Evolutionary conservation across 2,888 invertebrate species (phyloP), one percentile per base, ranked within the genome.

Genomic region (Drosophila ezoana): DNA sequence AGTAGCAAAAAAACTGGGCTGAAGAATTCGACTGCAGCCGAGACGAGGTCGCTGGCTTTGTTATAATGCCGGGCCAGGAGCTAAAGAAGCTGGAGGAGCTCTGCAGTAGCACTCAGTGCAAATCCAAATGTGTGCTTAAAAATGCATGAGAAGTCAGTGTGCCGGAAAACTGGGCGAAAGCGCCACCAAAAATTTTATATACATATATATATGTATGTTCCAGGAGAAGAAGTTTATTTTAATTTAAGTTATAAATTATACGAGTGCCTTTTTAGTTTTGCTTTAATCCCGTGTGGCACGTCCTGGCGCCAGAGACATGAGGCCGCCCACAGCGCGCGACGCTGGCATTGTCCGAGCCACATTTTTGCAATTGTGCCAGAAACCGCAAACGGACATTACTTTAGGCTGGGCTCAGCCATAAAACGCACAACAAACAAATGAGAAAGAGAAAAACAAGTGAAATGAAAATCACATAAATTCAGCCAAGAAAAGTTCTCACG

Each of bases 401-500:
- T 62, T 51, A 23, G 49, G 13, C 52, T 45, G 35, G 41, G 33
- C 33, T 48, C 23, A 18, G 28, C 45, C 48, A 60, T 38, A 45
- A 28, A 45, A 33, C 2, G 33, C 28, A 38, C 41, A 53, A 67
- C 18, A 67, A 72, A 53, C 47, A 49, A 52, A 53, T 41, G 41
- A 44, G 67, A 56, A 44, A 16, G 56, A 18, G 35, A 71, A 52
- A 44, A n/a, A 51, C 32, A 38, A 52, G n/a, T 38, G 28, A 56
- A 53, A 41, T 44, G 44, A 75, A 63, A 78, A 63, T 52, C 73
- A 71, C 78, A 87, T 76, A 81, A 83, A 85, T 81, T 73, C 33
- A 58, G 41, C 40, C 14, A 37, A 6, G 52, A 59, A 65, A 82
- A 79, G 67, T 84, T 88, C 88, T 88, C 88, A 84, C 83, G 88